These are phyloP conservation scores for Tricholaema leucomelas DNA, from an alignment of 2,113 vertebrate species.

Conservation along the genomic window DNA sequence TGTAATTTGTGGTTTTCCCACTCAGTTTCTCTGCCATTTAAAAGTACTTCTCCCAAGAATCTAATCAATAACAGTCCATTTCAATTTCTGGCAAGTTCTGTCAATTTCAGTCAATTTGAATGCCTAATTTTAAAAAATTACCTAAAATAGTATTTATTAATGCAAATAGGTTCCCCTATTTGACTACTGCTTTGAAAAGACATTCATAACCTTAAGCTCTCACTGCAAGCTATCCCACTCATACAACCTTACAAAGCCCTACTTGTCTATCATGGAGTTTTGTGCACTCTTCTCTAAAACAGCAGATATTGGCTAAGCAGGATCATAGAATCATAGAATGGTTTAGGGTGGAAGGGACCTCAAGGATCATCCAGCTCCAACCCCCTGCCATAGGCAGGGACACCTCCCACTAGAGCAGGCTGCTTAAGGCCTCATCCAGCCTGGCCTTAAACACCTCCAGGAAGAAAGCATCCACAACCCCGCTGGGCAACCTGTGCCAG, in stretches of 20 bases:
- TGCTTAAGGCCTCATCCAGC: too few relatives aligned
- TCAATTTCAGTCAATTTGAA: too few relatives aligned
- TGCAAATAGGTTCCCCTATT: background rate
- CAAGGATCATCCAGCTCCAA: too few relatives aligned
- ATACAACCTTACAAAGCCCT: background rate
- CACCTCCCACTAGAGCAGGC: too few relatives aligned
- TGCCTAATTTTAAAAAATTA: too few relatives aligned
- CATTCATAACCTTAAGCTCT: background rate
- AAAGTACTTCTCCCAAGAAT: background rate
- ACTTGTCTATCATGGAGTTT: background rate
- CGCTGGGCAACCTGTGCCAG: too few relatives aligned
- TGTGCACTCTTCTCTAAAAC: background rate
- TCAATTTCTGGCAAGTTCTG: too few relatives aligned
- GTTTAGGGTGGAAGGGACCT: too few relatives aligned
- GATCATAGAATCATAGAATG: too few relatives aligned
- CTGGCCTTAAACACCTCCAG: too few relatives aligned
- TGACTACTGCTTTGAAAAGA: background rate
- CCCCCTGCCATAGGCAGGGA: too few relatives aligned
- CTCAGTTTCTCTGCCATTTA: background rate
- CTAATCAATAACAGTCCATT: background rate
- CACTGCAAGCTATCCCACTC: background rate
- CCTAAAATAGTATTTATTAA: background rate
- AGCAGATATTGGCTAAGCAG: background rate
- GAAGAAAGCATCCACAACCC: too few relatives aligned
- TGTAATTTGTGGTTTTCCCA: background rate